Conservation (phyloP, 2,888 invertebrate genomes). For the Papilio demoleus region DNA sequence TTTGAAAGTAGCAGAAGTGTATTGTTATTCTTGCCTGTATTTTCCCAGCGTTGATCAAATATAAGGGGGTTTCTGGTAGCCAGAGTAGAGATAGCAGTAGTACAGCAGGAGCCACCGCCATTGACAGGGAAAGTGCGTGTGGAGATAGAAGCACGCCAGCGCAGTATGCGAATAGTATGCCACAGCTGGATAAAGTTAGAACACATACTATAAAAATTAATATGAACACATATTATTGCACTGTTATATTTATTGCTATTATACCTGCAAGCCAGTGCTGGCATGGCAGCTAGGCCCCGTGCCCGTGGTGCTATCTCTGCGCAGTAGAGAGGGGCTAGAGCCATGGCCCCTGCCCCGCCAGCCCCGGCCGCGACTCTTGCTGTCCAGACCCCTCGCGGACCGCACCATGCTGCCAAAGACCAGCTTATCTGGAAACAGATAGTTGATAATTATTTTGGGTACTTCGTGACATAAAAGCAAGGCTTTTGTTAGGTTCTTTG, state of each 20-base stretch:
- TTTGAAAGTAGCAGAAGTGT: too few species aligned
- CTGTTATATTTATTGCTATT: too few species aligned
- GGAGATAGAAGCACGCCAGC: constrained; percentile 74
- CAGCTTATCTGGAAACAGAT: constrained; percentile 67
- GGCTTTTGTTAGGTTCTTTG: too few species aligned
- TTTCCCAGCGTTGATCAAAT: constrained; percentile 72
- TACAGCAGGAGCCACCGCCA: constrained; percentile 68
- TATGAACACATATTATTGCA: too few species aligned
- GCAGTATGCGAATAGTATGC: constrained; percentile 73
- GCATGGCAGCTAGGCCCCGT: constrained; percentile 72
- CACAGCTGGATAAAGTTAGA: constrained; percentile 57
- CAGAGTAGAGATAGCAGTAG: constrained; percentile 71
- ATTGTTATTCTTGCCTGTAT: constrained; percentile 62
- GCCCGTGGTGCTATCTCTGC: constrained; percentile 76
- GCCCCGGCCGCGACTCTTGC: constrained; percentile 75
- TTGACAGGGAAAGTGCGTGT: constrained; percentile 69
- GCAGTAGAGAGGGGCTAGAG: constrained; percentile 72
- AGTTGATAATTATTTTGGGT: background rate
- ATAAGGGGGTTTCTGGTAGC: constrained; percentile 77
- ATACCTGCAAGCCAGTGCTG: constrained; percentile 74
- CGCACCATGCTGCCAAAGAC: constrained; percentile 76
- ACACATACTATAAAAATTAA: background rate
- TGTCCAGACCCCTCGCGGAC: constrained; percentile 73
- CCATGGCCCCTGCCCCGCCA: constrained; percentile 74
- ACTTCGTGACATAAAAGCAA: too few species aligned